A percentile compares a stretch with the other conserved stretches of the same genome.
Evolutionary conservation across 2,113 vertebrate genomes (phyloP).

Genomic region (Microcebus tavaratra): DNA sequence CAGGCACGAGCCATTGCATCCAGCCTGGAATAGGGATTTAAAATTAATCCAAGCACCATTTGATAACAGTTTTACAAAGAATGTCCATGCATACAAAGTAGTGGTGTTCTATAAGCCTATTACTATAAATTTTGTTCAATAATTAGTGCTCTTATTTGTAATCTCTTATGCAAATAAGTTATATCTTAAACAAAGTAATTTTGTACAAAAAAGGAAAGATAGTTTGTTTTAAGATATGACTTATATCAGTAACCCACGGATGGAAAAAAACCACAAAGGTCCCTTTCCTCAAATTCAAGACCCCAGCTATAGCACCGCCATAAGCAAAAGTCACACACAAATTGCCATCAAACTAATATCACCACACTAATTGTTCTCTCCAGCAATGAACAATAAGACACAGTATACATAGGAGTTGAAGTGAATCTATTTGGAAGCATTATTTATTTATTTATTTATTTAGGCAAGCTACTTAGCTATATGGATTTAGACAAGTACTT

Average conservation of each 20-base stretch:
- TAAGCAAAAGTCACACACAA: background rate
- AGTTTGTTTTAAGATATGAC: slow-evolving; percentile 1
- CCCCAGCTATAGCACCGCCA: background rate
- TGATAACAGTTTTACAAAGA: background rate
- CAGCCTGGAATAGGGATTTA: background rate
- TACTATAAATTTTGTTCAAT: background rate
- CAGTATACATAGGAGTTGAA: background rate
- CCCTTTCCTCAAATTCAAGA: background rate
- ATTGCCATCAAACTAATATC: background rate
- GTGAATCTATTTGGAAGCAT: background rate
- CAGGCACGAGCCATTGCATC: too few relatives aligned
- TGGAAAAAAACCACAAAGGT: background rate
- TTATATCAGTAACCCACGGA: background rate
- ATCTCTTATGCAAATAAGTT: background rate
- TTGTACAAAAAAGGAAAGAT: background rate
- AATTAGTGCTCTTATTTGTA: background rate
- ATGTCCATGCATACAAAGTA: background rate
- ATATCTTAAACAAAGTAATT: slow-evolving; percentile 2
- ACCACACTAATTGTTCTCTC: background rate
- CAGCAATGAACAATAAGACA: background rate
- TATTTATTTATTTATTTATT: background rate
- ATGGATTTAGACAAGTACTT: background rate
- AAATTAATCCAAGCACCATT: background rate
- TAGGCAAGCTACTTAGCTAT: background rate
- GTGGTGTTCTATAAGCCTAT: background rate